phyloP scores from a whole-genome alignment of 2,888 invertebrate species.

The Blastobasis adustella region DNA sequence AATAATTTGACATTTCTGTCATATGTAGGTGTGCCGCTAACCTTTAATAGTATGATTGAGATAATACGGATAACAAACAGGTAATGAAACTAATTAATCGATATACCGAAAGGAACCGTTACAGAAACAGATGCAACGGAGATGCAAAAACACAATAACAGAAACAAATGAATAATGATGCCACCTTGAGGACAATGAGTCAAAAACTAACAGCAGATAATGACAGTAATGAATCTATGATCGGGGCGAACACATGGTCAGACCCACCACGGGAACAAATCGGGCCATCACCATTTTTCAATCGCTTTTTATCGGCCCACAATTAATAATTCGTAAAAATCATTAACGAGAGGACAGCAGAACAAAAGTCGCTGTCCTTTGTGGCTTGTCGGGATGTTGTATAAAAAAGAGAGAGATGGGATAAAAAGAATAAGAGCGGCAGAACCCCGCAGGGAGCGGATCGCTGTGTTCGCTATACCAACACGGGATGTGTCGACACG shows the following conservation, averaged over 20 bases:
- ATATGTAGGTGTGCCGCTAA: too few species aligned
- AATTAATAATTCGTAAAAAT: conserved; percentile 74
- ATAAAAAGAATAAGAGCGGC: conserved; percentile 35
- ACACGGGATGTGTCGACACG: conserved; percentile 61
- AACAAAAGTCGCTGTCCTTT: conserved; percentile 71
- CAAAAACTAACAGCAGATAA: background rate
- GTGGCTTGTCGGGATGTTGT: conserved; percentile 47
- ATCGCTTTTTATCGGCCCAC: conserved; percentile 60
- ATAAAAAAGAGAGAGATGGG: conserved; percentile 37
- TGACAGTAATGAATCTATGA: conserved; percentile 4
- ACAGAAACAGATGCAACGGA: too few species aligned
- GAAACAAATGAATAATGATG: background rate
- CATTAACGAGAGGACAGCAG: conserved; percentile 69
- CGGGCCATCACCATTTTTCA: conserved; percentile 61
- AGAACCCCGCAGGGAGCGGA: conserved; percentile 48
- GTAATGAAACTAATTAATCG: too few species aligned
- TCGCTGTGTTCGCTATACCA: conserved; percentile 49
- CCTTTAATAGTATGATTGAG: too few species aligned
- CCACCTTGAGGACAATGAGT: background rate
- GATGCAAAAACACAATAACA: background rate
- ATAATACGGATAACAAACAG: too few species aligned
- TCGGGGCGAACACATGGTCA: conserved; percentile 7
- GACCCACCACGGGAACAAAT: conserved; percentile 27
- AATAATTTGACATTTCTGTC: too few species aligned
- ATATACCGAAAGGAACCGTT: too few species aligned